Percentiles rank a stretch among this genome's conserved stretches.
Conservation (phyloP, 1,140 invertebrate genomes). For the Aphis gossypii region DNA sequence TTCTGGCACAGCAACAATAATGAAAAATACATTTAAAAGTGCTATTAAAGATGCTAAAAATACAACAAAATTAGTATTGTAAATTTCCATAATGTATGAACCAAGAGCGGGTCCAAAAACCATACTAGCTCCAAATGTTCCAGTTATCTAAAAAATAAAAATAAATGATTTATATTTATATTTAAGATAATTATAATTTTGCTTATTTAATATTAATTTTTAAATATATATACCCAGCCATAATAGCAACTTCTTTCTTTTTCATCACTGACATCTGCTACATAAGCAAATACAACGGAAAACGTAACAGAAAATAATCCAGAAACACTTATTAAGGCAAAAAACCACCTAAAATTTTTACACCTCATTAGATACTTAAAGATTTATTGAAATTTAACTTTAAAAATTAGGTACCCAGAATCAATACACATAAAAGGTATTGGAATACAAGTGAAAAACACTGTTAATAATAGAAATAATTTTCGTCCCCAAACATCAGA, state of each 20-base stretch:
- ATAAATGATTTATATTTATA: not conserved
- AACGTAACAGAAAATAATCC: slow-evolving; percentile 99
- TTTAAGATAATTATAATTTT: not conserved
- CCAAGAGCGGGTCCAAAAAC: slow-evolving; percentile 96
- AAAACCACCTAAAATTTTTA: slow-evolving; percentile 84
- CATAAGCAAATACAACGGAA: slow-evolving; percentile 98
- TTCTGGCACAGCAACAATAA: slow-evolving; percentile 96
- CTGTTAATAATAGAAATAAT: slow-evolving; percentile 96
- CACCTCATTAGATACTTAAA: not conserved
- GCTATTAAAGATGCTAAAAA: slow-evolving; percentile 94
- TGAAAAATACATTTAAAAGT: slow-evolving; percentile 96
- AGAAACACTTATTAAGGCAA: slow-evolving; percentile 98
- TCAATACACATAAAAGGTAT: slow-evolving; percentile 99
- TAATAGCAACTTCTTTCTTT: slow-evolving; percentile 95
- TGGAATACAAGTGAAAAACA: slow-evolving; percentile 98
- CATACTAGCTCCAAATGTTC: slow-evolving; percentile 98
- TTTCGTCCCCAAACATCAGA: slow-evolving; percentile 99
- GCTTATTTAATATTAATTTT: not conserved
- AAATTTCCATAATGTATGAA: slow-evolving; percentile 88
- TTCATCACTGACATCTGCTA: slow-evolving; percentile 99
- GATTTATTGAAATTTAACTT: not conserved
- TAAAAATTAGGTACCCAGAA: slow-evolving; percentile 76
- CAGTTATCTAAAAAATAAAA: slow-evolving; percentile 74
- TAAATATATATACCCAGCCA: slow-evolving; percentile 76
- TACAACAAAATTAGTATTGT: slow-evolving; percentile 94